A percentile compares a stretch with the other conserved stretches of the same genome.
phyloP scores from a whole-genome alignment of 1,140 invertebrate genomes.

The Saccostrea echinata region DNA sequence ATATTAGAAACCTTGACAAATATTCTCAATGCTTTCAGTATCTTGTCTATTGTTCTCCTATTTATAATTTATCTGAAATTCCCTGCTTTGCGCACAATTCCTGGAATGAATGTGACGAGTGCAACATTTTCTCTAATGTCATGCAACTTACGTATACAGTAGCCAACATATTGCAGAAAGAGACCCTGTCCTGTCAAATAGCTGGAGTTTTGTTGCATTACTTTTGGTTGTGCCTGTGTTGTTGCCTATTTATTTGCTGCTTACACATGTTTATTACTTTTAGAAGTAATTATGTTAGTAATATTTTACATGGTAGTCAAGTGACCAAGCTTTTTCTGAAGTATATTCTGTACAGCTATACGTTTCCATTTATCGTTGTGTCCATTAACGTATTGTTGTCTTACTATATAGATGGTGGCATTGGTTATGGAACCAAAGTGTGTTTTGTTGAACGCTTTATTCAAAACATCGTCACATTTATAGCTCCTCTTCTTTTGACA shows the following conservation, averaged over 20 bases:
- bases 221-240: neutral
- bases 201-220: neutral
- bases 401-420: neutral
- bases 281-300: neutral
- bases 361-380: neutral
- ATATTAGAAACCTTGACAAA: neutral
- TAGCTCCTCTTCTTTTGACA: conserved; percentile 34
- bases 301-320: neutral
- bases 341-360: neutral
- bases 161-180: neutral
- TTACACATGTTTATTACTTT: neutral
- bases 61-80: neutral
- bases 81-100: neutral
- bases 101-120: neutral
- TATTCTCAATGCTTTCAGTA: neutral
- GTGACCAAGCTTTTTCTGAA: neutral
- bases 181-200: neutral
- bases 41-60: neutral
- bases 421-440: neutral
- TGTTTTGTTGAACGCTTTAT: conserved; percentile 40
- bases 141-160: neutral
- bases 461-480: neutral
- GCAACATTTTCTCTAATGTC: neutral
- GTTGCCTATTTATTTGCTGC: neutral
- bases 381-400: neutral